phyloP scores from a whole-genome alignment of 2,888 invertebrate genomes.

The Diloba caeruleocephala region DNA sequence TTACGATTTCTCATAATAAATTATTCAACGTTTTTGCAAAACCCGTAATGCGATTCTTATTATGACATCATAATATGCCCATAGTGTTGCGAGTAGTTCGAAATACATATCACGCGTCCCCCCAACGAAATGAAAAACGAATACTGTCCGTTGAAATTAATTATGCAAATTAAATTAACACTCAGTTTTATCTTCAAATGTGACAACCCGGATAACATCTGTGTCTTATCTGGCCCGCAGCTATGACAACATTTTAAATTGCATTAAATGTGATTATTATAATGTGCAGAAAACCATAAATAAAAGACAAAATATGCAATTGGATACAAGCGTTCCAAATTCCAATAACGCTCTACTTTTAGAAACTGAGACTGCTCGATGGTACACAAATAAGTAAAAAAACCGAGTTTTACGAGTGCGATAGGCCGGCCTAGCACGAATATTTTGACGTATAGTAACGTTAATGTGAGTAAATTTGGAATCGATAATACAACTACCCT shows the following conservation, averaged over 20 bases:
- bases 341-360: too few species aligned
- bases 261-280: slow-evolving; percentile 17
- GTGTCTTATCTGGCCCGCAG: slow-evolving; percentile 41
- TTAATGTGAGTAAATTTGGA: too few species aligned
- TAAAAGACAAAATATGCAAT: too few species aligned
- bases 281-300: too few species aligned
- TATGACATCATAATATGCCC: slow-evolving; percentile 36
- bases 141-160: slow-evolving; percentile 34
- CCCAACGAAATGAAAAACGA: slow-evolving; percentile 8
- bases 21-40: slow-evolving; percentile 21
- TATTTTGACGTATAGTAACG: too few species aligned
- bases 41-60: slow-evolving; percentile 7
- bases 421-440: too few species aligned
- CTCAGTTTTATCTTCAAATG: slow-evolving; percentile 37
- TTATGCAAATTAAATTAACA: slow-evolving; percentile 39
- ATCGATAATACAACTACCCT: too few species aligned
- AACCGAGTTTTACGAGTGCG: too few species aligned
- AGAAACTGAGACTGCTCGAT: too few species aligned
- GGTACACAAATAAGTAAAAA: too few species aligned
- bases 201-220: slow-evolving; percentile 44
- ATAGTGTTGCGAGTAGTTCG: slow-evolving; percentile 2
- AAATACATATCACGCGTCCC: slow-evolving; percentile 5
- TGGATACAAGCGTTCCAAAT: too few species aligned
- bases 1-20: slow-evolving; percentile 7
- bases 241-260: slow-evolving; percentile 31